Evolutionary conservation across 2,888 invertebrate genomes (phyloP).

Genomic region (Aricia artaxerxes): DNA sequence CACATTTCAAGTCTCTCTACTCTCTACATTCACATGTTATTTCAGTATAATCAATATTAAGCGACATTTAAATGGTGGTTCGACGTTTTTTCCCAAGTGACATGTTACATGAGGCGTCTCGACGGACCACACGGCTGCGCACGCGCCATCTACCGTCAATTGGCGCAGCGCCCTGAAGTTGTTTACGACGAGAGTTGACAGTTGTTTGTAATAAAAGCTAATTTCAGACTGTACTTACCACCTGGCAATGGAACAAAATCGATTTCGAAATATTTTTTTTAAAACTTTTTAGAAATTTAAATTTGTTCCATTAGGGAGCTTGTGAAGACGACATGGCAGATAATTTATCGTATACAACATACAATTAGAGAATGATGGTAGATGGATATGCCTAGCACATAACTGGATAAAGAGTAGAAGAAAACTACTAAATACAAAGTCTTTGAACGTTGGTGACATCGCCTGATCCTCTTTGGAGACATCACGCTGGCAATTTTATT

Average conservation of each 20-base stretch:
- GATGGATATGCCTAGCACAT: too few relatives aligned
- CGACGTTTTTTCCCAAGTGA: not conserved
- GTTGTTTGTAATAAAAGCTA: constrained; percentile 13
- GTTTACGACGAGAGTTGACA: not conserved
- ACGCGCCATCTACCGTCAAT: constrained; percentile 74
- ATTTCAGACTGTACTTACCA: not conserved
- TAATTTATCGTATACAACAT: too few relatives aligned
- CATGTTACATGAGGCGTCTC: constrained; percentile 47
- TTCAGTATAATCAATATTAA: not conserved
- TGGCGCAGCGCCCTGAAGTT: constrained; percentile 55
- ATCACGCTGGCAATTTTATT: not conserved
- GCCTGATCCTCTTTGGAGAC: not conserved
- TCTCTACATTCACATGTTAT: not conserved
- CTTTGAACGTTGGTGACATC: not conserved
- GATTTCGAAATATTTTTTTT: not conserved
- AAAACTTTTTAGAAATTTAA: too few relatives aligned
- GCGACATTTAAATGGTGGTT: not conserved
- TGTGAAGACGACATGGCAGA: too few relatives aligned
- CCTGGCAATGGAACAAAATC: not conserved
- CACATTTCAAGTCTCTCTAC: not conserved
- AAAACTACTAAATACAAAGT: too few relatives aligned
- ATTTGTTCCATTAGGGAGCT: too few relatives aligned
- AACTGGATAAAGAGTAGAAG: too few relatives aligned
- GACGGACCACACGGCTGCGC: constrained; percentile 71
- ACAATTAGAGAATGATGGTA: too few relatives aligned